These are phyloP conservation scores for Drosophila subquinaria DNA, from an alignment of 2,888 invertebrate genomes.

Conservation along the genomic window DNA sequence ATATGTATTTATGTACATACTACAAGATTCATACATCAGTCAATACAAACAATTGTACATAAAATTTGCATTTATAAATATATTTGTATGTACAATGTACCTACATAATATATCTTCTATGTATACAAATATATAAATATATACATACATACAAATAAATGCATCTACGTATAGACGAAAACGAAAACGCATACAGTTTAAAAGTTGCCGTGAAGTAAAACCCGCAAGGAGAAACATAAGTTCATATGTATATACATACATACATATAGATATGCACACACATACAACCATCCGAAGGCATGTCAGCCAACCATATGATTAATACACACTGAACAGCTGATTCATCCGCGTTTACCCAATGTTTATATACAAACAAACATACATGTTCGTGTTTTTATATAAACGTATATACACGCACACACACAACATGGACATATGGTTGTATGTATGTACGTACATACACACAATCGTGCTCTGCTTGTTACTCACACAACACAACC, in stretches of 20 bases:
- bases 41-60: conserved; percentile 19
- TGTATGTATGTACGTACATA: conserved; percentile 14
- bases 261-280: conserved; percentile 2
- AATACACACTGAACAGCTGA: conserved; percentile 76
- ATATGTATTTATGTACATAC: not conserved
- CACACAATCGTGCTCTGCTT: conserved; percentile 31
- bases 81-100: not conserved
- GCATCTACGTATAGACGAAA: conserved; percentile 10
- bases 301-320: conserved; percentile 74
- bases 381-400: conserved; percentile 12
- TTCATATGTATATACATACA: not conserved
- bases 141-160: conserved; percentile 39
- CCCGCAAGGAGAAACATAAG: conserved; percentile 25
- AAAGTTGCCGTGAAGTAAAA: conserved; percentile 24
- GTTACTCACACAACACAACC: conserved; percentile 42
- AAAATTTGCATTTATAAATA: conserved; percentile 10
- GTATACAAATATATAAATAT: conserved; percentile 3
- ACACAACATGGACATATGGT: conserved; percentile 39
- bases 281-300: conserved; percentile 46
- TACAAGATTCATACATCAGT: conserved; percentile 3
- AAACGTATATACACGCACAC: conserved; percentile 27
- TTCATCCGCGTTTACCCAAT: conserved; percentile 56
- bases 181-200: conserved; percentile 15
- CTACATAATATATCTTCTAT: conserved; percentile 8
- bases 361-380: conserved; percentile 32